phyloP scores from a whole-genome alignment of 2,797 vertebrate species.

The Myripristis murdjan region DNA sequence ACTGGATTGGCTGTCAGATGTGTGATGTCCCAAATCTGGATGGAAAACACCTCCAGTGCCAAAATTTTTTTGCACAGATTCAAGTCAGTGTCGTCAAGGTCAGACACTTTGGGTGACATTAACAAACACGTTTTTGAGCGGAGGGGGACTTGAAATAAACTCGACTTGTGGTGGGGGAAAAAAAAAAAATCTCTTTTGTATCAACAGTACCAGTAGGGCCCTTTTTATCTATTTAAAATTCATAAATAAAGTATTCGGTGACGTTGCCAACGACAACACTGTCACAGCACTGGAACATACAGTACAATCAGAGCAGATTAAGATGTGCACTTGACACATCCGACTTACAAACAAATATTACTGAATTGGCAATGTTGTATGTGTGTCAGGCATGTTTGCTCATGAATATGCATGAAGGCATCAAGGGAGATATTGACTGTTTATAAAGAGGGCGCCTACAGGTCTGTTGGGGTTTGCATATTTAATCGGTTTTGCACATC shows the following conservation, averaged over 20 bases:
- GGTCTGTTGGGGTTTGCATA: conserved; percentile 65
- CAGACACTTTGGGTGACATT: too few species aligned
- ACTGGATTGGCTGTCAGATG: too few species aligned
- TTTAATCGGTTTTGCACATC: conserved; percentile 61
- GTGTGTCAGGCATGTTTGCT: conserved; percentile 28
- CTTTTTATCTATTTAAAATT: background rate
- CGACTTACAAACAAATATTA: conserved; percentile 35
- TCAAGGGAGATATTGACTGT: conserved; percentile 69
- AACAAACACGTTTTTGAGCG: too few species aligned
- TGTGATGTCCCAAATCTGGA: too few species aligned
- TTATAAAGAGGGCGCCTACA: conserved; percentile 65
- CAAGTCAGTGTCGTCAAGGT: too few species aligned
- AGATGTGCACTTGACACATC: conserved; percentile 40
- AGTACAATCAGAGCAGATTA: conserved; percentile 21
- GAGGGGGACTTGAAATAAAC: too few species aligned
- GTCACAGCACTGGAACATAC: background rate
- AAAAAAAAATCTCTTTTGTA: too few species aligned
- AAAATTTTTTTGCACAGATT: too few species aligned
- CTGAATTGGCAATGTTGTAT: conserved; percentile 20
- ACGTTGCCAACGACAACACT: background rate
- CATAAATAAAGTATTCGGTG: background rate
- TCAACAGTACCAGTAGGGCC: background rate
- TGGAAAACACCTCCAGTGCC: too few species aligned
- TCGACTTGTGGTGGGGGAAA: too few species aligned
- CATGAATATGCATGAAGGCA: conserved; percentile 64